Evolutionary conservation across 92 coral and sea anemone genomes (phyloP).

Genomic region (Siderastrea siderea): DNA sequence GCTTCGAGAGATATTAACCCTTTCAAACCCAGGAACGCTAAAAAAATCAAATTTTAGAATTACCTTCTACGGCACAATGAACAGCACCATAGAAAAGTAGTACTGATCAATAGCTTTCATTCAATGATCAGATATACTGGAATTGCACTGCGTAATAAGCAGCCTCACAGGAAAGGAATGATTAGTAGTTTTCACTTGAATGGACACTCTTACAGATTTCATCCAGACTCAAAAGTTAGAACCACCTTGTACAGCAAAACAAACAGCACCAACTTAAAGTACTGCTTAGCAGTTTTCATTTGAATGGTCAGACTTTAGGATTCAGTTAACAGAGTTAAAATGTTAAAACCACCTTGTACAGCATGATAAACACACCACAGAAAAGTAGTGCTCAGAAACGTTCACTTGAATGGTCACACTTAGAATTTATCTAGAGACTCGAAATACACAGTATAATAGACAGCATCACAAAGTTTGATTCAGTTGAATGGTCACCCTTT

Average conservation of each 20-base stretch:
- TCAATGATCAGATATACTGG: background rate
- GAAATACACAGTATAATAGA: background rate
- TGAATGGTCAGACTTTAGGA: background rate
- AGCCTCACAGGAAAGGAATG: background rate
- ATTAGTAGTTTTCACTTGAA: background rate
- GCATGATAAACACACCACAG: constrained; percentile 7
- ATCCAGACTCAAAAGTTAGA: background rate
- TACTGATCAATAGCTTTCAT: background rate
- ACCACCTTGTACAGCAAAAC: background rate
- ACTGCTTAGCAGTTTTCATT: background rate
- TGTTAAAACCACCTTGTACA: background rate
- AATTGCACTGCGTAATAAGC: background rate
- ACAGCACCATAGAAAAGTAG: background rate
- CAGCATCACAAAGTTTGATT: background rate
- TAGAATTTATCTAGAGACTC: background rate
- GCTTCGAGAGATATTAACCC: background rate
- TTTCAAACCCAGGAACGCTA: background rate
- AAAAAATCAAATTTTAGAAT: background rate
- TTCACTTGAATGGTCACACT: background rate
- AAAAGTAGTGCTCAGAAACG: background rate
- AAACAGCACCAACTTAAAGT: background rate
- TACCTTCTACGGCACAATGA: background rate
- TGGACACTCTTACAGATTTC: background rate
- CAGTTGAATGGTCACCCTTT: background rate
- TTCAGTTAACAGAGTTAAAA: background rate